Evolutionary conservation across 2,113 vertebrate genomes (phyloP).

Genomic region (Pedetes capensis): DNA sequence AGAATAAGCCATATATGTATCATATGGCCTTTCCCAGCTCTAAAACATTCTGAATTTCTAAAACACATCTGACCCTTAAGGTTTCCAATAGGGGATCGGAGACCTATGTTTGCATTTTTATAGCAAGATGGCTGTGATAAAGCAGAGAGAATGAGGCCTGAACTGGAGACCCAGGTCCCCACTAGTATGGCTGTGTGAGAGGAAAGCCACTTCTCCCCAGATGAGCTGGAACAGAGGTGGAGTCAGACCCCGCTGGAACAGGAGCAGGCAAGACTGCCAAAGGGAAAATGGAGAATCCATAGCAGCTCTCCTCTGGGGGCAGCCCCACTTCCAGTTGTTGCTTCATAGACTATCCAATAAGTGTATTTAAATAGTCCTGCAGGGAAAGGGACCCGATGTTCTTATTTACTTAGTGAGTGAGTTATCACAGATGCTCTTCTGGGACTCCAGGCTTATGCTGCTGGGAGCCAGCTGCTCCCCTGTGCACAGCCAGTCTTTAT

Average conservation of each 20-base stretch:
- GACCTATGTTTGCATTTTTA: background rate
- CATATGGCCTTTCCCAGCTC: background rate
- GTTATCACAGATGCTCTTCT: background rate
- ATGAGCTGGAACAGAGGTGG: background rate
- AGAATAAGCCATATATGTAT: background rate
- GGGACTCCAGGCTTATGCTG: background rate
- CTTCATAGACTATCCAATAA: background rate
- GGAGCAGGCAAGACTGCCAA: background rate
- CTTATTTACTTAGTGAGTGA: background rate
- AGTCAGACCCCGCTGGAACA: background rate
- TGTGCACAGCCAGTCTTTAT: background rate
- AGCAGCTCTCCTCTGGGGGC: background rate
- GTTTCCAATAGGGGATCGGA: background rate
- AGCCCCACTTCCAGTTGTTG: background rate
- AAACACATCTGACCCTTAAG: background rate
- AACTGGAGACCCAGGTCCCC: slow-evolving; percentile 36
- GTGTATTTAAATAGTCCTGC: background rate
- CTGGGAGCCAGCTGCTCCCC: background rate
- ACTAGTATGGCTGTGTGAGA: background rate
- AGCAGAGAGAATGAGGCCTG: slow-evolving; percentile 62
- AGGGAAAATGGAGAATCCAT: accelerated
- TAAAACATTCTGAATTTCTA: slow-evolving; percentile 8
- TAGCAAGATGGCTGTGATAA: background rate
- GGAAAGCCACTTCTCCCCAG: background rate
- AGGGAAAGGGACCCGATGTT: background rate